phyloP scores from a whole-genome alignment of 2,888 invertebrate species.

The Lydus trimaculatus region DNA sequence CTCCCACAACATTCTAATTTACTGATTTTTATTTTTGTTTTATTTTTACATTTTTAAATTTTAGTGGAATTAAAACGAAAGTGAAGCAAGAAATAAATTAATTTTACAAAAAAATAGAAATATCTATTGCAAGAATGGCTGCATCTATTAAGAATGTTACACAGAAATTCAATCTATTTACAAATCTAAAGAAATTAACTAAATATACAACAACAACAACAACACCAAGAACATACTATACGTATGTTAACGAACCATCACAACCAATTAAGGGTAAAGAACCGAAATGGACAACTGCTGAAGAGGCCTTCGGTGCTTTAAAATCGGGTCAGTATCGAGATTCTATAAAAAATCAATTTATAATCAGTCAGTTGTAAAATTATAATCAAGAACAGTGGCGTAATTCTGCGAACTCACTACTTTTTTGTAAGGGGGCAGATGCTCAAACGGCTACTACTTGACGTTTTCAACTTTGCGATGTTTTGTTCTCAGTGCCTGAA shows the following conservation, averaged over 20 bases:
- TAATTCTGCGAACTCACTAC: too few species aligned
- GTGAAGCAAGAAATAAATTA: not conserved
- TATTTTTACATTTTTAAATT: not conserved
- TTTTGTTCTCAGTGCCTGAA: too few species aligned
- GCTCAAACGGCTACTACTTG: too few species aligned
- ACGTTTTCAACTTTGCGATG: too few species aligned
- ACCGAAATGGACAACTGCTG: constrained; percentile 75
- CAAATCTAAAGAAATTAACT: constrained; percentile 20
- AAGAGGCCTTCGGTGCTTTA: constrained; percentile 80
- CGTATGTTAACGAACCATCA: constrained; percentile 81
- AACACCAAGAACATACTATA: constrained; percentile 70
- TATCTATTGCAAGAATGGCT: constrained; percentile 44
- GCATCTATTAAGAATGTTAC: constrained; percentile 42
- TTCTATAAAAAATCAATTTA: too few species aligned
- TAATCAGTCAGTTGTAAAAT: too few species aligned
- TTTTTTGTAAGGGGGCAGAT: too few species aligned
- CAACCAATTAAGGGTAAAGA: constrained; percentile 77
- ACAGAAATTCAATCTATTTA: constrained; percentile 18
- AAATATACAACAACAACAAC: constrained; percentile 22
- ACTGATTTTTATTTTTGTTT: not conserved
- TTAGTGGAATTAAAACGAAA: not conserved
- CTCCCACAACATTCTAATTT: not conserved
- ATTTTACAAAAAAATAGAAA: not conserved
- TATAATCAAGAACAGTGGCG: not conserved
- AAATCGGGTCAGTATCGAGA: constrained; percentile 76